Evolutionary conservation across 2,797 vertebrate genomes (phyloP).

Genomic region (Acridotheres tristis): DNA sequence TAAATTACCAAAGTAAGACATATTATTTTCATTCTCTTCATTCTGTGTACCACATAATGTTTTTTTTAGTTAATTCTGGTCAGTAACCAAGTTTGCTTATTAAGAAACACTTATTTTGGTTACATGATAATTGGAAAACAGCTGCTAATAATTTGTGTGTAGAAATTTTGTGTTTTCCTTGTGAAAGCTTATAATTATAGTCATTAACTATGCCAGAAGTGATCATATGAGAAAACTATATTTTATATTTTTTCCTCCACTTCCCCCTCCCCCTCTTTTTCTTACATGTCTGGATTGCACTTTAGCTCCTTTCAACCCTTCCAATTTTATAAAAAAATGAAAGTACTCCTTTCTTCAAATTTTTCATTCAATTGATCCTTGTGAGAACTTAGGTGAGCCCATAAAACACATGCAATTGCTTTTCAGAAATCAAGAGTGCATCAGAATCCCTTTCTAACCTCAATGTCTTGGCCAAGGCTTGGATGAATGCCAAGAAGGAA

Average conservation of each 20-base stretch:
- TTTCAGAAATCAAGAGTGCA: background rate
- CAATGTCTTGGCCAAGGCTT: background rate
- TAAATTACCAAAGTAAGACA: background rate
- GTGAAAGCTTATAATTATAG: background rate
- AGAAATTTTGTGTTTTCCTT: background rate
- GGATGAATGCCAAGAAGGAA: background rate
- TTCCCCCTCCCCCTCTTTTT: rapidly evolving
- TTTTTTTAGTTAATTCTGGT: background rate
- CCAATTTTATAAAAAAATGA: background rate
- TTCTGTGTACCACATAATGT: background rate
- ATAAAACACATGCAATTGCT: background rate
- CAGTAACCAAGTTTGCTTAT: background rate
- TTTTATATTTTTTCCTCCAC: background rate
- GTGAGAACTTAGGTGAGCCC: background rate
- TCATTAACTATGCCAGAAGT: background rate
- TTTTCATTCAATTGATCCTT: background rate
- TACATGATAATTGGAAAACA: background rate
- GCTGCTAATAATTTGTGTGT: background rate
- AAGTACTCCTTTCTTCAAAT: background rate
- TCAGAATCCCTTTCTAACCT: background rate
- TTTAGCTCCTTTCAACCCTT: background rate
- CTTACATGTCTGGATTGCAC: rapidly evolving
- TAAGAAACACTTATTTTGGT: background rate
- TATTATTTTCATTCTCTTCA: background rate
- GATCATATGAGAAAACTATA: background rate